phyloP scores from a whole-genome alignment of 2,888 invertebrate species.

The Hecatera dysodea region DNA sequence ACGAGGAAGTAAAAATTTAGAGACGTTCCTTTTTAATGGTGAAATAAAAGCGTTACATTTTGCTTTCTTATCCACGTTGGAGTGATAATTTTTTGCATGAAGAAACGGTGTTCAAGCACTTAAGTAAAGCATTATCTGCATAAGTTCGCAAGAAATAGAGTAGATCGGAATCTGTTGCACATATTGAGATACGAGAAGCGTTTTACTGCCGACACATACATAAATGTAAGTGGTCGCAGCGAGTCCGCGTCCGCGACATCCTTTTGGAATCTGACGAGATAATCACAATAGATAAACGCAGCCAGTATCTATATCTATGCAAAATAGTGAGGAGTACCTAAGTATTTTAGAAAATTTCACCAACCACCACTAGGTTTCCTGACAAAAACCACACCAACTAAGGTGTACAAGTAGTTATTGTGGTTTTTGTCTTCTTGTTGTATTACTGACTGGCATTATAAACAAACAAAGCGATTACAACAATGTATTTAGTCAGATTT shows the following conservation, averaged over 20 bases:
- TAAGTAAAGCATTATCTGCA: slow-evolving; percentile 51
- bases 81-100: slow-evolving; percentile 29
- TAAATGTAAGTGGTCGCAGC: slow-evolving; percentile 68
- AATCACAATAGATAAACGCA: slow-evolving; percentile 70
- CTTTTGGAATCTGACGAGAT: slow-evolving; percentile 69
- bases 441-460: neutral
- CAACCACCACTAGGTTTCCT: neutral
- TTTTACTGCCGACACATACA: slow-evolving; percentile 65
- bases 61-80: neutral
- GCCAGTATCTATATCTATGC: slow-evolving; percentile 60
- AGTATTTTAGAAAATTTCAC: slow-evolving; percentile 13
- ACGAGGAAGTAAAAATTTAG: slow-evolving; percentile 29
- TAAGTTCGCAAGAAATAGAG: slow-evolving; percentile 60
- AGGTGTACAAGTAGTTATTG: neutral
- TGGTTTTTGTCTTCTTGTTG: neutral
- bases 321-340: slow-evolving; percentile 64
- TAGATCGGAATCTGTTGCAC: slow-evolving; percentile 71
- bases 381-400: too few species aligned
- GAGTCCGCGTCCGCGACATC: slow-evolving; percentile 43
- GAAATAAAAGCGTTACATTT: slow-evolving; percentile 20
- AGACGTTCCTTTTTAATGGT: slow-evolving; percentile 14
- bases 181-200: slow-evolving; percentile 69
- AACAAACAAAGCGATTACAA: too few species aligned
- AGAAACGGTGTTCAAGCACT: slow-evolving; percentile 33
- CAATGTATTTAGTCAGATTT: too few species aligned